Conservation (phyloP, 2,888 invertebrate genomes). For the Cantharis rufa region DNA sequence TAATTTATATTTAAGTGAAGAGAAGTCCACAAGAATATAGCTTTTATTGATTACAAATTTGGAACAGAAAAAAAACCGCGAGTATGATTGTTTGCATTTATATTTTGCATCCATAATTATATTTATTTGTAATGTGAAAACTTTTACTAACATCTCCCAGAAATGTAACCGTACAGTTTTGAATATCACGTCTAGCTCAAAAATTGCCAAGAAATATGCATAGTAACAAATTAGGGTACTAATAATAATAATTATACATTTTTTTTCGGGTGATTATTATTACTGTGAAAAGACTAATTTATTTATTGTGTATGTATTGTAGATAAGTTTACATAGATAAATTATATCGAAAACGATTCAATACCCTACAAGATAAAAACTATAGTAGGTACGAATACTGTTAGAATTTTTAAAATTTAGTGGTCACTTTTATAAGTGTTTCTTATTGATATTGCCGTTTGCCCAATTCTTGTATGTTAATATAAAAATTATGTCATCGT, state of each 20-base stretch:
- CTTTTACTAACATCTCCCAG: too few relatives aligned
- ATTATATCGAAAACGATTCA: not conserved
- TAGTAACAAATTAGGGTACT: not conserved
- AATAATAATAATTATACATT: not conserved
- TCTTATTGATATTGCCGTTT: not conserved
- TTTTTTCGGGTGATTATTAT: not conserved
- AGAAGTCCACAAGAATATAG: not conserved
- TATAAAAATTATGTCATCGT: not conserved
- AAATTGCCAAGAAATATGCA: not conserved
- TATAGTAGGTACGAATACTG: not conserved
- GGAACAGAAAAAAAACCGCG: too few relatives aligned
- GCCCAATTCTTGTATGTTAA: not conserved
- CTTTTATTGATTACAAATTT: too few relatives aligned
- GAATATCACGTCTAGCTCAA: not conserved
- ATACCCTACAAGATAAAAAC: not conserved
- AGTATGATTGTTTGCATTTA: too few relatives aligned
- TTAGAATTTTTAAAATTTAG: not conserved
- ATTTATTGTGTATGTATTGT: not conserved
- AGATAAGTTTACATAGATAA: not conserved
- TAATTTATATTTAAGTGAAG: not conserved
- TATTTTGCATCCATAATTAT: too few relatives aligned
- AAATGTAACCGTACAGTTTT: not conserved
- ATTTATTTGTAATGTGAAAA: not conserved
- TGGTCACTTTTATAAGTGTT: not conserved
- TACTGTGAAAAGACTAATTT: not conserved